Conservation (phyloP, 2,113 vertebrate species). For the Genyomyrus donnyi region DNA sequence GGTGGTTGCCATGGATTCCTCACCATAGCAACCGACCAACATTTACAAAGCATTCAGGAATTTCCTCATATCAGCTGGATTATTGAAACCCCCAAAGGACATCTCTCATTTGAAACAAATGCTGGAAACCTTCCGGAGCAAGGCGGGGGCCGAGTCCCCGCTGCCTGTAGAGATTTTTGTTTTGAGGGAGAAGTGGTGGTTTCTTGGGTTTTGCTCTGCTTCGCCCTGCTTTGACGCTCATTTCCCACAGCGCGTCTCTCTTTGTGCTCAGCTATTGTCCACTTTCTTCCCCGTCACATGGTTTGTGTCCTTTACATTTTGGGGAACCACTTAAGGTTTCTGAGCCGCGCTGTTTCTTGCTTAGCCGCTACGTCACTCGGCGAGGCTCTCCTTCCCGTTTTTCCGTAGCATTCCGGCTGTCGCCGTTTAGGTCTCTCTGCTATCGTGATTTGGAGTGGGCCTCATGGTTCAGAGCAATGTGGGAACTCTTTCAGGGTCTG, state of each 20-base stretch:
- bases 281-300: background rate
- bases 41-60: conserved; percentile 76
- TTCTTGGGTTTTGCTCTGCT: conserved; percentile 38
- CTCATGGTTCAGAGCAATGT: too few species aligned
- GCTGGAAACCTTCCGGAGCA: conserved; percentile 55
- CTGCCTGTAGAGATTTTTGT: conserved; percentile 36
- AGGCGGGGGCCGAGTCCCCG: conserved; percentile 38
- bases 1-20: conserved; percentile 66
- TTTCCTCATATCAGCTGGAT: conserved; percentile 79
- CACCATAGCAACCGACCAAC: conserved; percentile 70
- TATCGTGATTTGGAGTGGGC: background rate
- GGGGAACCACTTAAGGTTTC: background rate
- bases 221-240: background rate
- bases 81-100: conserved; percentile 62
- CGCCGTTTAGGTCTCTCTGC: background rate
- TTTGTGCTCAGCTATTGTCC: background rate
- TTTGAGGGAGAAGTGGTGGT: conserved; percentile 29
- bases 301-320: background rate
- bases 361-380: background rate
- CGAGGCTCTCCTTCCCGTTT: background rate
- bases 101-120: conserved; percentile 51
- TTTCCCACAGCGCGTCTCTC: conserved; percentile 26
- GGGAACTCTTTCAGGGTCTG: background rate
- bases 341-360: background rate
- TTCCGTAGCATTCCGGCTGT: background rate